Evolutionary conservation across 2,797 vertebrate genomes (phyloP).

Genomic region (Vultur gryphus): DNA sequence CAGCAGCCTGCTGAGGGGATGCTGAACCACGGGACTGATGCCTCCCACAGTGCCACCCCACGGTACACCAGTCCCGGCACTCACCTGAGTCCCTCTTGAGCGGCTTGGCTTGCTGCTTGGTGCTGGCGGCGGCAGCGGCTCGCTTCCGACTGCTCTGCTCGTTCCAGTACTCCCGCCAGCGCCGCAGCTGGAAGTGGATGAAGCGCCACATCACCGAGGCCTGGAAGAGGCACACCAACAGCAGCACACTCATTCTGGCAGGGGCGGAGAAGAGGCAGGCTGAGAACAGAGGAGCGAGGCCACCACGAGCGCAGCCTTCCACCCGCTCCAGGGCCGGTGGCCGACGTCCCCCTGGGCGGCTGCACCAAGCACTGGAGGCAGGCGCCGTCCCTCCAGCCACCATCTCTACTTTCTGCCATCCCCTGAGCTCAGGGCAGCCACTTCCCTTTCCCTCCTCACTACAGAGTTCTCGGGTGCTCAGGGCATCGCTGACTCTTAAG

Average conservation of each 20-base stretch:
- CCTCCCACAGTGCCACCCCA: neutral
- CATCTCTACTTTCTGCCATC: neutral
- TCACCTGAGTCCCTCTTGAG: constrained; percentile 89
- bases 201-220: constrained; percentile 98
- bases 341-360: rapidly evolving
- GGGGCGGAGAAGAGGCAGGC: constrained; percentile 14
- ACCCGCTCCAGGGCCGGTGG: rapidly evolving
- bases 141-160: constrained; percentile 86
- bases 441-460: neutral
- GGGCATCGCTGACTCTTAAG: neutral
- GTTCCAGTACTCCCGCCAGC: constrained; percentile 89
- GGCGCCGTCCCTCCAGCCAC: rapidly evolving
- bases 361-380: neutral
- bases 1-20: neutral
- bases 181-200: constrained; percentile 94
- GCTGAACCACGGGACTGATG: too few species aligned
- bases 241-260: constrained; percentile 86
- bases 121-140: neutral
- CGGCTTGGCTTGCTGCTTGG: constrained; percentile 79
- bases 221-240: constrained; percentile 90
- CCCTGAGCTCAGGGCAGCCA: neutral
- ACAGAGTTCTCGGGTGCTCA: neutral
- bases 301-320: neutral
- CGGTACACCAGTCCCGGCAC: neutral
- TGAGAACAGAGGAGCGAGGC: constrained; percentile 23